Base-by-base conservation (phyloP, 2,888 invertebrate genomes). In the Alentia gelatinosa region DNA sequence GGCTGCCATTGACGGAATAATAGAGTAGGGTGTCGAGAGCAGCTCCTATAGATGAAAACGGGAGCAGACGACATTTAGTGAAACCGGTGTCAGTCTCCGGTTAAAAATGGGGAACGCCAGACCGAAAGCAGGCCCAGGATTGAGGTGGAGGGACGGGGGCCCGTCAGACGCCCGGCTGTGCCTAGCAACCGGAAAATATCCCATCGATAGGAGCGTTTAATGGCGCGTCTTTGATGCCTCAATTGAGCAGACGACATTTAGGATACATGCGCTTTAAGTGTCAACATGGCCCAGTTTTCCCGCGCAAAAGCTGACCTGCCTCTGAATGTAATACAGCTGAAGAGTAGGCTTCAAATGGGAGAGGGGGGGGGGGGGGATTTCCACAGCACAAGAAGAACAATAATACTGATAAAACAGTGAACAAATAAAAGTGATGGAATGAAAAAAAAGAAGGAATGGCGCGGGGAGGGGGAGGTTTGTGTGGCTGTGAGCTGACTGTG, bases 141-240 rank as follows among this genome's bases (percentile, higher is more conserved):
- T 30, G n/a, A n/a, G 33, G 68, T 26, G 68, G 68, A 1, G 68
- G 3, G 30, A 26, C 30, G 30, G 33, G 12, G 33, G 68, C 4
- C 30, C 30, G n/a, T n/a, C 19, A 19, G 68, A 68, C 30, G 47
- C 7, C 47, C 47, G n/a, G 68, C 30, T 68, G 68, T 26, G 68
- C 68, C 26, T 68, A 68, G 68, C 68, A 68, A 68, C 68, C 68
- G 68, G 68, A 68, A 68, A 68, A 68, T 68, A 68, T 68, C 30
- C 4, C 68, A 30, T 68, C 68, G 68, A 68, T 68, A 68, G 68
- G 68, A 68, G 68, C 68, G 68, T 68, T 68, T 68, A 68, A 68
- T 68, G 68, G 68, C 68, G 68, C 30, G 68, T 30, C 68, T 26
- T 30, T 68, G 33, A 68, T 56, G 56, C 56, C 56, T 56, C 56